phyloP scores from a whole-genome alignment of 2,888 invertebrate species.

The Parnassius orleans region DNA sequence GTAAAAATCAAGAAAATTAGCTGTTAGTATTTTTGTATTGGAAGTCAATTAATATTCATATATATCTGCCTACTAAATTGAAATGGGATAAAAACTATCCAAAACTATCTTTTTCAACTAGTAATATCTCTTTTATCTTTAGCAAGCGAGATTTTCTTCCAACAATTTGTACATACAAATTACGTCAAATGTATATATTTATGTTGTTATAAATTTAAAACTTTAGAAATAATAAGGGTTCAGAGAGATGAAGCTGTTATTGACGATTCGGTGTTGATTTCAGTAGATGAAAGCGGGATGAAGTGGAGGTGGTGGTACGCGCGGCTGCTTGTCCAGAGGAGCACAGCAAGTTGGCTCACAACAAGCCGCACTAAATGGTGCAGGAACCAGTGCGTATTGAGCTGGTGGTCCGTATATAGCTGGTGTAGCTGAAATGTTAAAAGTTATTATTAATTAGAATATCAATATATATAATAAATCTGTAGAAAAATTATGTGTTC shows the following conservation, averaged over 20 bases:
- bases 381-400: constrained; percentile 68
- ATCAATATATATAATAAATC: no score
- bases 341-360: constrained; percentile 70
- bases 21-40: constrained; percentile 19
- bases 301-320: constrained; percentile 60
- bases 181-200: no score
- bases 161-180: background rate
- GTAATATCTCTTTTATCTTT: no score
- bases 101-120: constrained; percentile 17
- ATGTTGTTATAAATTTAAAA: no score
- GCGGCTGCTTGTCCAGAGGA: constrained; percentile 67
- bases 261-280: constrained; percentile 26
- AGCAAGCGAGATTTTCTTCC: constrained; percentile 9
- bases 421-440: constrained; percentile 56
- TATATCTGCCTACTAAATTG: background rate
- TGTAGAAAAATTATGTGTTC: no score
- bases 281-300: constrained; percentile 76
- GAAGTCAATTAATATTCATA: background rate
- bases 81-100: constrained; percentile 14
- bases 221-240: constrained; percentile 8
- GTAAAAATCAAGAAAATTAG: constrained; percentile 21
- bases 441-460: background rate
- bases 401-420: constrained; percentile 67
- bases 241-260: constrained; percentile 26
- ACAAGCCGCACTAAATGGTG: constrained; percentile 65